These are phyloP conservation scores for Petrocephalus microphthalmus DNA, from an alignment of 2,113 vertebrate species.

Conservation along the genomic window DNA sequence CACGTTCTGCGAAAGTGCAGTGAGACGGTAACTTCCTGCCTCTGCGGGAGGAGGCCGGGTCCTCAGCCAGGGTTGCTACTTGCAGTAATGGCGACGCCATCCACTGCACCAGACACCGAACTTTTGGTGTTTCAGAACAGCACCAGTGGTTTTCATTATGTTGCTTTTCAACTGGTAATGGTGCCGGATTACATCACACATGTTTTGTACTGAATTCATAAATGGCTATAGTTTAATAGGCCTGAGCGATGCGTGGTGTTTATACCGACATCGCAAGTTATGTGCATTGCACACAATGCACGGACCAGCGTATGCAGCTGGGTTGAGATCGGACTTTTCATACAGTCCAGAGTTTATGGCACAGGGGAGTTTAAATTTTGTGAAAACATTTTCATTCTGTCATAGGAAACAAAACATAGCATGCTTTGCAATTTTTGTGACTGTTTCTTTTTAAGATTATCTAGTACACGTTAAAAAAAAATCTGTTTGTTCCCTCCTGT, in stretches of 20 bases:
- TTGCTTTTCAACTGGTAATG: too few species aligned
- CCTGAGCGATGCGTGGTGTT: background rate
- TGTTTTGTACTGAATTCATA: background rate
- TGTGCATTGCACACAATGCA: background rate
- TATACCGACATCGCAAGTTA: background rate
- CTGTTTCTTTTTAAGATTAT: background rate
- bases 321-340: background rate
- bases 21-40: background rate
- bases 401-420: background rate
- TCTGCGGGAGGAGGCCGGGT: background rate
- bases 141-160: background rate
- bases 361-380: background rate
- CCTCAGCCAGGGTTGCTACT: conserved; percentile 1
- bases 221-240: background rate
- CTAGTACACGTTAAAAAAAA: background rate
- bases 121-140: background rate
- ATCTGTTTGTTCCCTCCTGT: background rate
- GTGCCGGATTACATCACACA: too few species aligned
- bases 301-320: background rate
- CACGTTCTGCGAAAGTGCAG: background rate
- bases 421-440: background rate
- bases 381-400: background rate
- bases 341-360: background rate
- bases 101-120: background rate
- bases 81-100: background rate